Conservation (phyloP, 1,140 invertebrate species). For the Laodelphax striatellus region DNA sequence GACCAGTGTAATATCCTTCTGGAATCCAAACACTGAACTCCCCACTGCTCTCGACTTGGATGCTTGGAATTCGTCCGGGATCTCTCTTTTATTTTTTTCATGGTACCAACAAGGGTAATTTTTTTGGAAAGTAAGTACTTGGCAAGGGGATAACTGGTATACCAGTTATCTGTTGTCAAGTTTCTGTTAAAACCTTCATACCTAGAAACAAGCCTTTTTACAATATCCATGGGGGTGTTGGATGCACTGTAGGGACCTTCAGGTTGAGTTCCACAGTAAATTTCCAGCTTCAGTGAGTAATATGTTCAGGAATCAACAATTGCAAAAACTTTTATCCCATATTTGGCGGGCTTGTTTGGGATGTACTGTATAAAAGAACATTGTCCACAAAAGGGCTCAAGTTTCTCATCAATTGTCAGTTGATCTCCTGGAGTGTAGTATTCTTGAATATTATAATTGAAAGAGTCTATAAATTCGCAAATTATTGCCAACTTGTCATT, state of each 20-base stretch:
- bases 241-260: slow-evolving; percentile 23
- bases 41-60: background rate
- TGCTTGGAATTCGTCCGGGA: slow-evolving; percentile 5
- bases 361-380: slow-evolving; percentile 33
- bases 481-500: background rate
- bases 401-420: slow-evolving; percentile 31
- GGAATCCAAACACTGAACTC: slow-evolving; percentile 15
- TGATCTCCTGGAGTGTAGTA: slow-evolving; percentile 23
- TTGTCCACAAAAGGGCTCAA: slow-evolving; percentile 28
- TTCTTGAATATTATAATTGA: slow-evolving; percentile 12
- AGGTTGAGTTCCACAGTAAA: slow-evolving; percentile 26
- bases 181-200: slow-evolving; percentile 25
- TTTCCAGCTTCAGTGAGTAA: slow-evolving; percentile 26
- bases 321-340: slow-evolving; percentile 27
- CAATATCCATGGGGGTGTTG: slow-evolving; percentile 23
- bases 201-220: slow-evolving; percentile 10
- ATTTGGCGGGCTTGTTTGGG: slow-evolving; percentile 31
- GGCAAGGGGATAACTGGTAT: slow-evolving; percentile 18
- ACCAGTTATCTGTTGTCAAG: slow-evolving; percentile 29
- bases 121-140: background rate
- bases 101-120: slow-evolving; percentile 6
- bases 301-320: slow-evolving; percentile 22
- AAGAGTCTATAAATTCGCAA: background rate
- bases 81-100: slow-evolving; percentile 14
- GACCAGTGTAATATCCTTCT: slow-evolving; percentile 11